Evolutionary conservation across 2,888 invertebrate genomes (phyloP), one percentile per base, ranked within the genome.

Genomic region (Heliconius ismenius): DNA sequence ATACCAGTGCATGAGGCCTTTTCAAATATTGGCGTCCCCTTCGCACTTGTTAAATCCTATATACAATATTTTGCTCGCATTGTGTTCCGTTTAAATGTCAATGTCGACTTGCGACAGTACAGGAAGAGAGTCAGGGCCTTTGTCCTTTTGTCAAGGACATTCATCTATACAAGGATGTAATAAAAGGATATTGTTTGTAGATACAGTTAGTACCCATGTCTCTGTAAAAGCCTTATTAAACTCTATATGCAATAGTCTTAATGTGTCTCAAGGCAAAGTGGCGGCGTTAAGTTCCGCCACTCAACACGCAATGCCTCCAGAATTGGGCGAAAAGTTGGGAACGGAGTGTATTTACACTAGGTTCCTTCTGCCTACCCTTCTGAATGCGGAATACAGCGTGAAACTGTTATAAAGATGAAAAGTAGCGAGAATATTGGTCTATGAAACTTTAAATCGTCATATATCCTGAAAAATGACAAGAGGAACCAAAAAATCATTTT

Each of bases 81-180:
- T 82, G 83, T 82, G 80, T 86, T 82, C 79, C 79, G 80, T 77
- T 82, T 87, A 92, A 93, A 92, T 92, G 92, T 92, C 93, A 92
- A 92, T 92, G 92, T 87, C 92, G 84, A 83, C 82, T 85, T 84
- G 84, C 82, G 81, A 82, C 80, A 83, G 86, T 88, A 85, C 91
- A 92, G 91, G 92, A 92, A 92, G 91, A 88, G 82, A 84, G 81
- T 83, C 84, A 86, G 88, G 87, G 88, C 86, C 86, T 85, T 81
- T 82, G 39, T 39, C 39, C 13, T 18, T 36, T 36, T 88, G 88
- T 85, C 90, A 87, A 92, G 90, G 88, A 87, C 89, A 81, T 72
- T 82, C 63, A 74, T 79, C 74, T 73, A 49, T 73, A 81, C 81
- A 77, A 81, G 77, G 58, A 58, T 58, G 0, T 58, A 10, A 58